phyloP scores from a whole-genome alignment of 2,888 invertebrate genomes.

The Gonocerus acuteangulatus region DNA sequence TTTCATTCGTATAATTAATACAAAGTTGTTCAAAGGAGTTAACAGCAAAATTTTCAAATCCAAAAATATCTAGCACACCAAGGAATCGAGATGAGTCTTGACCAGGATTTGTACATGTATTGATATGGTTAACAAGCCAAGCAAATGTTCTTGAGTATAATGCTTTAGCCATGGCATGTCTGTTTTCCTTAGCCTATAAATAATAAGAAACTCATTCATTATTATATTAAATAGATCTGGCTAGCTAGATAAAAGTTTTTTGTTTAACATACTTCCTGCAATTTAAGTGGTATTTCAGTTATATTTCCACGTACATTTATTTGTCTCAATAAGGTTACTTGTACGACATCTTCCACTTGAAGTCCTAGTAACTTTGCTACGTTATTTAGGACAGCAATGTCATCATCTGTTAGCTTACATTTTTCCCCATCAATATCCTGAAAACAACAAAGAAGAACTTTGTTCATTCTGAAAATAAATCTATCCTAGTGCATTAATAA shows the following conservation, averaged over 20 bases:
- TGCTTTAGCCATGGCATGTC: constrained; percentile 89
- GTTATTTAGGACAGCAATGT: constrained; percentile 63
- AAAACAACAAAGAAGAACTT: too few relatives aligned
- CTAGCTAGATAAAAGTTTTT: not conserved
- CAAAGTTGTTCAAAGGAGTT: constrained; percentile 89
- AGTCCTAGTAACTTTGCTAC: constrained; percentile 68
- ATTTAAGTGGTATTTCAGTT: constrained; percentile 80
- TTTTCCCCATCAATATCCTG: constrained; percentile 80
- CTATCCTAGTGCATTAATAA: too few relatives aligned
- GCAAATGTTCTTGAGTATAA: constrained; percentile 83
- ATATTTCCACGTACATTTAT: constrained; percentile 89
- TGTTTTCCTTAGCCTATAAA: constrained; percentile 71
- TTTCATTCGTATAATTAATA: constrained; percentile 91
- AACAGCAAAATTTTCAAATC: constrained; percentile 84
- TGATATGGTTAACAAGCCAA: constrained; percentile 87
- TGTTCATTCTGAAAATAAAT: too few relatives aligned
- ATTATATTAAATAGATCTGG: not conserved
- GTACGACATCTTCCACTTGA: constrained; percentile 62
- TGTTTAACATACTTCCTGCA: constrained; percentile 61
- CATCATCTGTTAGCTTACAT: constrained; percentile 63
- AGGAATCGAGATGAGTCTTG: constrained; percentile 69
- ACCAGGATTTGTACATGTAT: constrained; percentile 83
- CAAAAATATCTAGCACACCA: constrained; percentile 87
- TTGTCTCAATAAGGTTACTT: constrained; percentile 68
- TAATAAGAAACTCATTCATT: constrained; percentile 5